A percentile compares a stretch with the other conserved stretches of the same genome.
Evolutionary conservation across 2,797 vertebrate genomes (phyloP).

Genomic region (Alectoris magna): DNA sequence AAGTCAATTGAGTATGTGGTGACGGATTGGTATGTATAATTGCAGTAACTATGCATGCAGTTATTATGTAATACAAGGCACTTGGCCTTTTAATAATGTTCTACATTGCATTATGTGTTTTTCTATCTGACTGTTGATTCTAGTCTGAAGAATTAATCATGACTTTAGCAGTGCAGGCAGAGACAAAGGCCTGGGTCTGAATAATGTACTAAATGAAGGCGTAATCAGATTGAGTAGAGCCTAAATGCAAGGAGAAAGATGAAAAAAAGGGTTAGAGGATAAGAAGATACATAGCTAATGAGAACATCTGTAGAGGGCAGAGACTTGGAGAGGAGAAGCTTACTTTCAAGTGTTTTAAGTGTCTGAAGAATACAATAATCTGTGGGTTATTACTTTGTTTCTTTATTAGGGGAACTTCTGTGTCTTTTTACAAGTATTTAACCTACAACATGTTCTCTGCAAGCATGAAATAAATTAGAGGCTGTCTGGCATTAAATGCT

Average conservation of each 20-base stretch:
- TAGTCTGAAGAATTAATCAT: neutral
- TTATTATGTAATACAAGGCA: neutral
- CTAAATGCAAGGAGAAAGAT: neutral
- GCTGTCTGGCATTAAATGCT: conserved; percentile 4
- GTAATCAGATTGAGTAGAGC: neutral
- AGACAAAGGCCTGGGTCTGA: neutral
- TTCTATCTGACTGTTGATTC: neutral
- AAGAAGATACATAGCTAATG: neutral
- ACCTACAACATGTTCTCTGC: neutral
- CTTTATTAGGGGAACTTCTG: neutral
- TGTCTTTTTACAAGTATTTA: neutral
- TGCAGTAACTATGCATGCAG: neutral
- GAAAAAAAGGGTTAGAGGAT: neutral
- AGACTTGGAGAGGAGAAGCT: neutral
- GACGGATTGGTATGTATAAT: rapidly evolving
- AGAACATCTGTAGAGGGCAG: neutral
- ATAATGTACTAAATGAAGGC: neutral
- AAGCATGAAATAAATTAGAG: neutral
- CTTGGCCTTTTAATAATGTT: neutral
- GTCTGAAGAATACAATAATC: neutral
- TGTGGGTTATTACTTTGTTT: neutral
- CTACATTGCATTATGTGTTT: neutral
- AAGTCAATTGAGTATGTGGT: rapidly evolving
- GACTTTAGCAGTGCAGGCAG: neutral
- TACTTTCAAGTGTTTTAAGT: neutral